Base-by-base conservation (phyloP, 2,888 invertebrate species). In the Erpobdella octoculata region DNA sequence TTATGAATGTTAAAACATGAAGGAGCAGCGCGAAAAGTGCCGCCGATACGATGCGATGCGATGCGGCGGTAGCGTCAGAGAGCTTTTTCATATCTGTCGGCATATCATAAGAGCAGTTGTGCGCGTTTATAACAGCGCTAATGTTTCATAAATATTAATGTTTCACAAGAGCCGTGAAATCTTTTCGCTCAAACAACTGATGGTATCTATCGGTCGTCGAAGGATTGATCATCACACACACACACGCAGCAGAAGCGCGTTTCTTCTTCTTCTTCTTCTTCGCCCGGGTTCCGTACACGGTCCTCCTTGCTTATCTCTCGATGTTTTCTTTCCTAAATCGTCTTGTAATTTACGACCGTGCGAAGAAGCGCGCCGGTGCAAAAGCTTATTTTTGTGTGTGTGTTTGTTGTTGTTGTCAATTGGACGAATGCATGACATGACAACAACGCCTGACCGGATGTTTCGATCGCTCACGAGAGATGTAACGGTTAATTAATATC, bases 121-220 rank as follows among this genome's bases (percentile, higher is more conserved):
- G 53, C 5, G 67, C 41, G 37, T 46, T 67, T 67, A 41, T 65
- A 67, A 67, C 38, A 58, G 33, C 69, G 69, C 58, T 69, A 69
- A 69, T 69, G 69, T 69, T 69, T 69, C 69, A 69, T 69, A 69
- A 69, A 69, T 69, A 69, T 69, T 69, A 69, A 69, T 69, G 69
- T 37, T 33, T 62, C 35, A 5, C 25, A 67, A 38, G 36, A 38
- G 36, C 37, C 65, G 65, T 46, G 67, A 67, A 48, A 58, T 58
- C 58, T 69, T 25, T 46, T 53, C 48, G 58, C 35, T 48, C n/a
- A 69, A 46, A 69, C 69, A 69, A n/a, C 48, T 48, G 69, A 69
- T 69, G 28, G 35, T 69, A 69, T 69, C 69, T 31, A 12, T 2
- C 58, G 33, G 53, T 53, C 67, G 28, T 67, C 67, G 67, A 46